Evolutionary conservation across 2,113 vertebrate species (phyloP).

Genomic region (Catharus minimus): DNA sequence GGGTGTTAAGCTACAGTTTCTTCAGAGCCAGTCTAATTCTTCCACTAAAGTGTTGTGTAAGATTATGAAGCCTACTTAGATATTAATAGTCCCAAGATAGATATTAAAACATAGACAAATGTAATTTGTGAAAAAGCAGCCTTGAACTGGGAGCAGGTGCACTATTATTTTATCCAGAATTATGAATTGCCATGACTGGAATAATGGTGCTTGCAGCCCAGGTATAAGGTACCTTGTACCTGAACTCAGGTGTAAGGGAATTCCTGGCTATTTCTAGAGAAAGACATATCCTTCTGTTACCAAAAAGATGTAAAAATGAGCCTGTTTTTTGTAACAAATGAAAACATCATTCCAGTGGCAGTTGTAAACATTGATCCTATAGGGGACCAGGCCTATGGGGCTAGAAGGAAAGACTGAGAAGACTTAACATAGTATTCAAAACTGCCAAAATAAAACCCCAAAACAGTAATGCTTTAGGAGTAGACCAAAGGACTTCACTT

Average conservation of each 20-base stretch:
- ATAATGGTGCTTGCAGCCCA: background rate
- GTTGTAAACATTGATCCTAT: background rate
- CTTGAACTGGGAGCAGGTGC: background rate
- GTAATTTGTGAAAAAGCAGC: background rate
- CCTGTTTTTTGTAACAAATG: background rate
- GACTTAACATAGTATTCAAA: background rate
- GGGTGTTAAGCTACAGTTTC: background rate
- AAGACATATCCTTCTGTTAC: background rate
- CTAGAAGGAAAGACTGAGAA: background rate
- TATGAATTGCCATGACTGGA: background rate
- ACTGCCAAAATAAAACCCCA: background rate
- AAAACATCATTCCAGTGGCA: background rate
- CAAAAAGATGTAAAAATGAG: background rate
- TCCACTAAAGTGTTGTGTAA: background rate
- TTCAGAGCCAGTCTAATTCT: background rate
- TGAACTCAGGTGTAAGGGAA: background rate
- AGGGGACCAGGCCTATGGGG: background rate
- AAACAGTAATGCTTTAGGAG: background rate
- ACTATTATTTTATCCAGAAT: background rate
- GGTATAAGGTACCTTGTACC: too few species aligned
- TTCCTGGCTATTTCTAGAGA: background rate
- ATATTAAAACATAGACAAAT: background rate
- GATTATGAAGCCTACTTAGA: background rate
- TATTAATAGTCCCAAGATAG: background rate
- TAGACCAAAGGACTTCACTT: background rate